Conservation (phyloP, 2,888 invertebrate genomes). For the Sialis lutaria region DNA sequence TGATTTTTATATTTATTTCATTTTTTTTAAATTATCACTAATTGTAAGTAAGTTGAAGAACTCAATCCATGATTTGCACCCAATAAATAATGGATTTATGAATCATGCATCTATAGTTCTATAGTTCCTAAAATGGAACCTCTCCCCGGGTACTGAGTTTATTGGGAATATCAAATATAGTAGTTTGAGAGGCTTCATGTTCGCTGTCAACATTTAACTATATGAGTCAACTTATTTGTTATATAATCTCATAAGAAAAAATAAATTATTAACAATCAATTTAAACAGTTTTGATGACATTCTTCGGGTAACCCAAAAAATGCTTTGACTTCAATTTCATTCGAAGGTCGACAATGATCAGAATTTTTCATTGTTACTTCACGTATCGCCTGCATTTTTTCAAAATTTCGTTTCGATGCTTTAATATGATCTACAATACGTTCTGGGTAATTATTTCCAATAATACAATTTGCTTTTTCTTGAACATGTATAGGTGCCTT, state of each 20-base stretch:
- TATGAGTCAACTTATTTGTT: not conserved
- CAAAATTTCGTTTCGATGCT: constrained; percentile 33
- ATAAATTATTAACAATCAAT: not conserved
- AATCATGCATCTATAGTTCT: no score
- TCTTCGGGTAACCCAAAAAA: constrained; percentile 22
- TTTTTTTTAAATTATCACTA: no score
- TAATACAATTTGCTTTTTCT: constrained; percentile 39
- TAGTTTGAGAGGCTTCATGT: no score
- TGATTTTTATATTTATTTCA: no score
- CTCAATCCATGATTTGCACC: no score
- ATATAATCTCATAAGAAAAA: not conserved
- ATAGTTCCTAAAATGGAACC: no score
- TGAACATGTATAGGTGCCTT: constrained; percentile 44
- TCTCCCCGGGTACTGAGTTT: not conserved
- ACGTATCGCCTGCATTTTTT: constrained; percentile 25
- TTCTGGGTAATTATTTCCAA: constrained; percentile 49
- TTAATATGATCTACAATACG: constrained; percentile 42
- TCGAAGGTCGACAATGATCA: constrained; percentile 29
- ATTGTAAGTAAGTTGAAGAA: no score
- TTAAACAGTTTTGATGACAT: constrained; percentile 4
- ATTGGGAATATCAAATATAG: not conserved
- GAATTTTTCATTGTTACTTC: constrained; percentile 15
- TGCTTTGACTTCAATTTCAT: constrained; percentile 24
- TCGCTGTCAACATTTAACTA: no score
- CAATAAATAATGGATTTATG: no score